Conservation (phyloP, 2,113 vertebrate species). For the Turdus rufiventris region DNA sequence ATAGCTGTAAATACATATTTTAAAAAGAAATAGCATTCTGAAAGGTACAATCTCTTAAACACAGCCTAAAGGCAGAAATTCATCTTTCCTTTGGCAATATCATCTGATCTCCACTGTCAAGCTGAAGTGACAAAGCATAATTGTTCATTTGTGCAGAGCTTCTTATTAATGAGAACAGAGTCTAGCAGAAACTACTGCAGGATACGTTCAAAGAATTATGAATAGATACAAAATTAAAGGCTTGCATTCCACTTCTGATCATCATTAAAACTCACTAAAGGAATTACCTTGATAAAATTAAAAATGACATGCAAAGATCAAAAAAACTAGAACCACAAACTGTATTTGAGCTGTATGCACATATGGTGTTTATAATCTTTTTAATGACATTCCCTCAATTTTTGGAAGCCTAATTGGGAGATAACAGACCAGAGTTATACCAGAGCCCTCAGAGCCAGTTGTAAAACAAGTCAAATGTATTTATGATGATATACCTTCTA, state of each 20-base stretch:
- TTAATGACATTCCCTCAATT: not conserved
- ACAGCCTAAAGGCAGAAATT: not conserved
- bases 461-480: not conserved
- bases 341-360: not conserved
- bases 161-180: not conserved
- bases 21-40: not conserved
- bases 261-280: not conserved
- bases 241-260: not conserved
- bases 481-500: not conserved
- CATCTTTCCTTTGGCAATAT: not conserved
- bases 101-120: not conserved
- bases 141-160: not conserved
- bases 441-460: not conserved
- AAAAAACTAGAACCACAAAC: not conserved
- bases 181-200: not conserved
- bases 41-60: not conserved
- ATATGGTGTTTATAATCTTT: not conserved
- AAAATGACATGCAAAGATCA: fast-evolving
- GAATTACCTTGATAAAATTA: not conserved
- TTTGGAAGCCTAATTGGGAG: not conserved
- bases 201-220: not conserved
- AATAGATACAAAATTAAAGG: not conserved
- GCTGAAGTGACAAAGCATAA: not conserved
- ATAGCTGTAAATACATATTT: not conserved
- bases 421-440: not conserved